Evolutionary conservation across 2,797 vertebrate species (phyloP).

Genomic region (Balearica regulorum): DNA sequence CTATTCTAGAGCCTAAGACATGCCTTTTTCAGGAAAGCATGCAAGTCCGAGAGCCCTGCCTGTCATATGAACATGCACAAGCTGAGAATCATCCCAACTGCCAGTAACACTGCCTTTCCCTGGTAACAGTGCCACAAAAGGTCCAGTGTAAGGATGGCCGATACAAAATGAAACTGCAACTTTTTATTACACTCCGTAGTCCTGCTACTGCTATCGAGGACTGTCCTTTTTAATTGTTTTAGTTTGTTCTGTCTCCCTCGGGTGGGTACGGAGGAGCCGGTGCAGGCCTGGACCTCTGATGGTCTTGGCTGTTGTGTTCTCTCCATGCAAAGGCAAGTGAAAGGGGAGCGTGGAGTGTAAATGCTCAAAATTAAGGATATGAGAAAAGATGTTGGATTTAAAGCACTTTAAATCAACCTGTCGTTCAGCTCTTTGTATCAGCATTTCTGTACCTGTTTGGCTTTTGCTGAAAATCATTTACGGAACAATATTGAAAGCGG

Average conservation of each 20-base stretch:
- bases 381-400: background rate
- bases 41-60: background rate
- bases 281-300: background rate
- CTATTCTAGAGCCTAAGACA: background rate
- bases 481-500: background rate
- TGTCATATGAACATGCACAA: fast-evolving
- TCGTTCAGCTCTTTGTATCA: background rate
- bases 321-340: background rate
- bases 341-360: background rate
- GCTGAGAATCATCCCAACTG: background rate
- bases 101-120: no score
- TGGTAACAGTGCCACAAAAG: background rate
- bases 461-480: background rate
- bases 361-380: background rate
- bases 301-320: background rate
- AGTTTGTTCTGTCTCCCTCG: background rate
- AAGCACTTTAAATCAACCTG: background rate
- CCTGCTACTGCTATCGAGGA: fast-evolving
- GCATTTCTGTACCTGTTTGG: background rate
- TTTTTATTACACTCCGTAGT: fast-evolving
- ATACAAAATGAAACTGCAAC: background rate
- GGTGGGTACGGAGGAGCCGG: background rate
- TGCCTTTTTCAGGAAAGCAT: background rate
- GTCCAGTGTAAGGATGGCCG: background rate
- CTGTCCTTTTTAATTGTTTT: background rate